Percentiles rank a stretch among this genome's conserved stretches.
phyloP scores from a whole-genome alignment of 2,113 vertebrate species.

The Cebidichthys violaceus region DNA sequence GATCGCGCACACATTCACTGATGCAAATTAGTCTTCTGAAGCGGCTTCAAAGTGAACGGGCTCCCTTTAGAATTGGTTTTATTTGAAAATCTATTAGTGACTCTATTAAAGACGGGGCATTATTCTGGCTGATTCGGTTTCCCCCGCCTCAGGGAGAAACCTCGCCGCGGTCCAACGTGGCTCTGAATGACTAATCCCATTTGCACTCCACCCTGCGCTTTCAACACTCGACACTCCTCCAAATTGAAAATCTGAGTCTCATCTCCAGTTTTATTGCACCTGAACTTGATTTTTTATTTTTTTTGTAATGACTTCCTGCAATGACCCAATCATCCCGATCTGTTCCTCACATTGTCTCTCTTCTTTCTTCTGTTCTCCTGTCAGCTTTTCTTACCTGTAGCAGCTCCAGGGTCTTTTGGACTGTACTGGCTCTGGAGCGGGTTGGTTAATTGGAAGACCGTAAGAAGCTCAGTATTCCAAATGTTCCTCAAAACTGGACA shows the following conservation, averaged over 20 bases:
- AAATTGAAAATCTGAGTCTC: conserved; percentile 58
- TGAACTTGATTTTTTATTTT: conserved; percentile 5
- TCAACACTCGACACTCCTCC: conserved; percentile 31
- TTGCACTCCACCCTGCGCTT: conserved; percentile 45
- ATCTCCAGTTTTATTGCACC: conserved; percentile 43
- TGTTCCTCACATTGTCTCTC: conserved; percentile 16
- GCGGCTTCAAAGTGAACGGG: conserved; percentile 19
- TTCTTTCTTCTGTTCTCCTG: neutral
- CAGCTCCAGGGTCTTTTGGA: neutral
- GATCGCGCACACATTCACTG: neutral
- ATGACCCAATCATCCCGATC: conserved; percentile 11
- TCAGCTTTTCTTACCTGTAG: conserved; percentile 2
- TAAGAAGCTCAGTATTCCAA: neutral
- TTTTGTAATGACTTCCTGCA: conserved; percentile 44
- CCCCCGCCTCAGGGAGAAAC: conserved; percentile 19
- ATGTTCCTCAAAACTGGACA: neutral
- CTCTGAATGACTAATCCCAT: conserved; percentile 63
- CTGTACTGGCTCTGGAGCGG: neutral
- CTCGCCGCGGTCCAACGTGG: conserved; percentile 38
- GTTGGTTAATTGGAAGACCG: neutral
- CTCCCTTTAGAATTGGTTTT: conserved; percentile 22
- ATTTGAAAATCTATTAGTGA: conserved; percentile 51
- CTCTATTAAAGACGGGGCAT: conserved; percentile 36
- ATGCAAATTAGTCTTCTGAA: conserved; percentile 20
- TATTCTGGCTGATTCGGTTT: conserved; percentile 50